These are phyloP conservation scores for Diadegma fenestrale DNA, from an alignment of 2,888 invertebrate genomes.

Conservation along the genomic window DNA sequence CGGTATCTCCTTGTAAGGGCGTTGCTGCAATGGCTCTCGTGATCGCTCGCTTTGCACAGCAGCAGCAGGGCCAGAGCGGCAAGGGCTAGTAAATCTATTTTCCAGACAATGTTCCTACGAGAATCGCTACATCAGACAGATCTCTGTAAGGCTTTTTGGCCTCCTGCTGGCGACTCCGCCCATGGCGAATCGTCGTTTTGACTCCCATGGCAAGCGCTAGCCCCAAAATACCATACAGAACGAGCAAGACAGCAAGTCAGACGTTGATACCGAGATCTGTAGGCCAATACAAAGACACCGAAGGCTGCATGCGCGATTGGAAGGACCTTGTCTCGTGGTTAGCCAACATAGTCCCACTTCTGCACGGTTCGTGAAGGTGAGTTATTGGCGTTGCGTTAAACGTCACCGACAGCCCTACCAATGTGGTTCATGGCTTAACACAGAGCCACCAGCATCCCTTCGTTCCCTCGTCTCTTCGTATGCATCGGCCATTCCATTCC, in stretches of 20 bases:
- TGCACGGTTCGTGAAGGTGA: constrained; percentile 71
- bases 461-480: background rate
- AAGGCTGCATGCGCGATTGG: background rate
- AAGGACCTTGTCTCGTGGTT: constrained; percentile 1
- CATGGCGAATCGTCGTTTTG: background rate
- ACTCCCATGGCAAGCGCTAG: constrained; percentile 3
- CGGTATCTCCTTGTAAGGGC: constrained; percentile 66
- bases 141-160: constrained; percentile 5
- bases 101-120: background rate
- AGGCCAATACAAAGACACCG: constrained; percentile 3
- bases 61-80: constrained; percentile 10
- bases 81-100: background rate
- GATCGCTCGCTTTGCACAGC: constrained; percentile 31
- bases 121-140: constrained; percentile 6
- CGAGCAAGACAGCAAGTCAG: background rate
- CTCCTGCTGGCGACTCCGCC: background rate
- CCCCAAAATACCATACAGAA: background rate
- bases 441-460: constrained; percentile 49
- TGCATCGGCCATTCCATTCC: constrained; percentile 27
- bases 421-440: constrained; percentile 68
- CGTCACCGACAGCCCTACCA: constrained; percentile 76
- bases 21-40: constrained; percentile 72
- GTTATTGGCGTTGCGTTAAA: constrained; percentile 81
- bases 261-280: background rate
- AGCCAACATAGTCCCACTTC: constrained; percentile 59